A percentile compares a stretch with the other conserved stretches of the same genome.
These are phyloP conservation scores for Onychomys leucogaster DNA, from an alignment of 2,797 vertebrate genomes.

Conservation along the genomic window DNA sequence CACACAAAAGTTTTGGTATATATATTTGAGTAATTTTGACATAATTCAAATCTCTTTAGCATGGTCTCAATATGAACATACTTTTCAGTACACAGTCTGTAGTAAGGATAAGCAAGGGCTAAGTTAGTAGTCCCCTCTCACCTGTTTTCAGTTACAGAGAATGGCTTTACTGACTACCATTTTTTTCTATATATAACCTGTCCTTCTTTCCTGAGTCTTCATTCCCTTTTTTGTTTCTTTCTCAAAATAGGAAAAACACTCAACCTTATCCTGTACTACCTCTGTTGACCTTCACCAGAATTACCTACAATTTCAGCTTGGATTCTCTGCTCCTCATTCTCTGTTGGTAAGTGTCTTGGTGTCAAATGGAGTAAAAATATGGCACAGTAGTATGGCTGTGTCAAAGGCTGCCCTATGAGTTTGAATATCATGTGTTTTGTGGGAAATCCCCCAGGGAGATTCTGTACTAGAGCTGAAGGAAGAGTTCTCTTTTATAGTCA, in stretches of 20 bases:
- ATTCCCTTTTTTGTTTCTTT: background rate
- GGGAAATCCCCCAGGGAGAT: background rate
- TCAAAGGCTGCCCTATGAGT: background rate
- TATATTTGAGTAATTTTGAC: background rate
- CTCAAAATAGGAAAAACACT: background rate
- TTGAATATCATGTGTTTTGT: background rate
- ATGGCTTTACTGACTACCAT: background rate
- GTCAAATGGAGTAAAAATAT: background rate
- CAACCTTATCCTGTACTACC: background rate
- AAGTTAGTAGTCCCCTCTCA: background rate
- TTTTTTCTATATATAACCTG: background rate
- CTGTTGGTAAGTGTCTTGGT: background rate
- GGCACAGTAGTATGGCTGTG: background rate
- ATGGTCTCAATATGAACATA: no score
- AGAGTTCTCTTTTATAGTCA: background rate
- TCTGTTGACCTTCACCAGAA: background rate
- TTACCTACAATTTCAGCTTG: background rate
- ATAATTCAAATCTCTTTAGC: background rate
- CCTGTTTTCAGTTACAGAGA: background rate
- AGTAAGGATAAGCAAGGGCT: background rate
- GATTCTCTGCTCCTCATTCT: background rate
- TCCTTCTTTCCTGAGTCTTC: background rate
- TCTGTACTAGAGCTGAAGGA: background rate
- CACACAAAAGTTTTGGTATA: background rate
- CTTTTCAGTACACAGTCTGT: background rate